Evolutionary conservation across 1,140 invertebrate genomes (phyloP), one percentile per base, ranked within the genome.

Genomic region (Neodiprion fabricii): DNA sequence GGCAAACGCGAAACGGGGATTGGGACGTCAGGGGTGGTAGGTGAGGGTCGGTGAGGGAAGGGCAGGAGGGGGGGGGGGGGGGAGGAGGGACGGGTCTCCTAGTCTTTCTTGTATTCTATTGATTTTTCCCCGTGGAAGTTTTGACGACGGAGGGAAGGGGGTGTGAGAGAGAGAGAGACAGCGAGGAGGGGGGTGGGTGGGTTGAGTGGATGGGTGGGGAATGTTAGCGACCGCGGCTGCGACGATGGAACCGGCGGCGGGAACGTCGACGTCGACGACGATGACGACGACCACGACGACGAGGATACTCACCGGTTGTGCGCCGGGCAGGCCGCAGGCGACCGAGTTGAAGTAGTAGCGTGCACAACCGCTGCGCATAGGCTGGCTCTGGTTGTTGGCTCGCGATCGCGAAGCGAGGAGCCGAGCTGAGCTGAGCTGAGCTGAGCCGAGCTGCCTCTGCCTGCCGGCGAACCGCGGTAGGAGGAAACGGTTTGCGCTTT

Each of bases 91-190:
- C 9, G 66, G 11, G 48, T 68, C 50, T 67, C 17, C 17, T 21
- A 14, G 12, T 28, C 70, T 88, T 88, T 88, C 87, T 88, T 86
- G 87, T 86, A 85, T 86, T 88, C 85, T 88, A 88, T 88, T 88
- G 87, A 88, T 88, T 88, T 87, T 88, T 88, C 84, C 83, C 28
- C 28, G 28, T 81, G 85, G 87, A 87, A 85, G 28, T 40, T 40
- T 61, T 84, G 85, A 79, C 72, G 73, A 75, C 80, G 79, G 83
- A 81, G 83, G 80, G 84, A 65, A 47, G 70, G 70, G 50, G 53
- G 66, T 77, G 66, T 67, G 66, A 49, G 48, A 23, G 65, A 68
- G 14, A 68, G 66, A 49, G 70, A 48, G 69, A 75, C 49, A 73
- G 14, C 10, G 53, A 1, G 53, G 53, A 61, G 53, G 10, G 53